A percentile compares a stretch with the other conserved stretches of the same genome.
Conservation (phyloP, 2,888 invertebrate genomes). For the Phasia obesa region DNA sequence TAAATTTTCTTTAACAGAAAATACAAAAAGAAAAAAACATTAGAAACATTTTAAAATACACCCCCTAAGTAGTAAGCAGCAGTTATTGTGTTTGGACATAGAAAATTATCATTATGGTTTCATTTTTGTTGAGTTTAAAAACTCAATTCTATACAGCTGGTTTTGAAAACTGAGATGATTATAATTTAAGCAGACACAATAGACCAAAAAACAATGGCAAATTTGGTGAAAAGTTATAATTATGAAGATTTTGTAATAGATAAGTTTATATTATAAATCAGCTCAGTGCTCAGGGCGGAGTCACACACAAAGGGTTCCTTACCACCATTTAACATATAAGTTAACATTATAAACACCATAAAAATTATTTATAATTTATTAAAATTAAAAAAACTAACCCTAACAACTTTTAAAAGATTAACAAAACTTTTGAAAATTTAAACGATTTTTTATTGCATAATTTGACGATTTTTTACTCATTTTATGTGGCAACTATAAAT, state of each 20-base stretch:
- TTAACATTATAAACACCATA: too few species aligned
- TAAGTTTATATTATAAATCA: background rate
- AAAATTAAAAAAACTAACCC: too few species aligned
- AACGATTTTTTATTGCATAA: too few species aligned
- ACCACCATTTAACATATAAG: too few species aligned
- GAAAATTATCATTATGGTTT: conserved; percentile 43
- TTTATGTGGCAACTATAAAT: too few species aligned
- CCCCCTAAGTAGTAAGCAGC: conserved; percentile 33
- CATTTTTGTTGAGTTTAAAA: background rate
- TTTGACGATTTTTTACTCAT: too few species aligned
- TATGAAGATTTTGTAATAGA: conserved; percentile 16
- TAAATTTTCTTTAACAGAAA: background rate
- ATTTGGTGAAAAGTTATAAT: conserved; percentile 20
- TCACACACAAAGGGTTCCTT: too few species aligned
- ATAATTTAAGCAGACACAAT: conserved; percentile 28
- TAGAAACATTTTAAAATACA: conserved; percentile 32
- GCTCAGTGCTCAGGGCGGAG: too few species aligned
- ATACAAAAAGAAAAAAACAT: background rate
- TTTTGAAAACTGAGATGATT: conserved; percentile 40
- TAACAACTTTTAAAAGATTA: too few species aligned
- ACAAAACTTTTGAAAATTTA: too few species aligned
- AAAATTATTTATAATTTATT: too few species aligned
- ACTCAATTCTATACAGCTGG: conserved; percentile 45
- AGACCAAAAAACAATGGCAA: conserved; percentile 38
- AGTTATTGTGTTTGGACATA: conserved; percentile 34